phyloP scores from a whole-genome alignment of 2,888 invertebrate genomes.

The Criorhina ranunculi region DNA sequence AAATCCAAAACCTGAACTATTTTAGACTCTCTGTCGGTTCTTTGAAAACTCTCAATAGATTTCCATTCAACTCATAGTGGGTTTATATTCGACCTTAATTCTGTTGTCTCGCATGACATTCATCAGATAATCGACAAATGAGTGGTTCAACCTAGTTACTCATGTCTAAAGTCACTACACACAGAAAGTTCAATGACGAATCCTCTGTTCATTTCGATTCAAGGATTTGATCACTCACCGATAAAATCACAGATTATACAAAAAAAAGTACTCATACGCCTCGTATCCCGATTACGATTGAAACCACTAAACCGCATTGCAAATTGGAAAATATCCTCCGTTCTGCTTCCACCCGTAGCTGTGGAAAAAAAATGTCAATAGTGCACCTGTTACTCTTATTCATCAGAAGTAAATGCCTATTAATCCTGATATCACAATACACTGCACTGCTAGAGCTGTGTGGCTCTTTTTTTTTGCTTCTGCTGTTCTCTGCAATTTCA shows the following conservation, averaged over 20 bases:
- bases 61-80: too few species aligned
- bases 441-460: slow-evolving; percentile 29
- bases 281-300: slow-evolving; percentile 32
- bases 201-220: not conserved
- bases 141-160: not conserved
- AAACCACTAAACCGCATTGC: slow-evolving; percentile 63
- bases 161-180: not conserved
- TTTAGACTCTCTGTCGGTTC: too few species aligned
- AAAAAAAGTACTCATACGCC: slow-evolving; percentile 44
- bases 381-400: slow-evolving; percentile 67
- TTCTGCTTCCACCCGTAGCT: slow-evolving; percentile 1
- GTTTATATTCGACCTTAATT: too few species aligned
- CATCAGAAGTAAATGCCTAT: slow-evolving; percentile 69
- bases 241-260: slow-evolving; percentile 17
- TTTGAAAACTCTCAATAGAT: too few species aligned
- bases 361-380: slow-evolving; percentile 50
- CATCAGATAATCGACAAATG: not conserved
- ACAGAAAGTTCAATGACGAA: not conserved
- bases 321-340: slow-evolving; percentile 53
- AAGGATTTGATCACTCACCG: slow-evolving; percentile 31
- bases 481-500: slow-evolving; percentile 30
- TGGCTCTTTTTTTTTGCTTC: not conserved
- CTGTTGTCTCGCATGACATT: too few species aligned
- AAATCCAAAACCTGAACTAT: too few species aligned
- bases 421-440: slow-evolving; percentile 64